Conservation (phyloP, 1,140 invertebrate species). For the Philopotamus ludificatus region DNA sequence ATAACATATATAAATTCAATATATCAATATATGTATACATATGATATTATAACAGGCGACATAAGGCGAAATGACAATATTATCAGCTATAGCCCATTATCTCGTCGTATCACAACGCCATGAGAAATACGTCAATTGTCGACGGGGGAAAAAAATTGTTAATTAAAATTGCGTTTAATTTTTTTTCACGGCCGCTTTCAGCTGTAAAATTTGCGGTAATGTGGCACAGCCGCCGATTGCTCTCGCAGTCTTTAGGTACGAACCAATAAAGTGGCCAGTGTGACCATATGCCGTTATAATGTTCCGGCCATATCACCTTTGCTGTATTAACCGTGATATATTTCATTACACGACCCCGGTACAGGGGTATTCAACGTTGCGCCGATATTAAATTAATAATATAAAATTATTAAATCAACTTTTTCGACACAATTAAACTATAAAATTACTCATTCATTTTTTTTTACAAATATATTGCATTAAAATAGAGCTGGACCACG, state of each 20-base stretch:
- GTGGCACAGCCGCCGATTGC: not conserved
- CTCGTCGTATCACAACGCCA: too few species aligned
- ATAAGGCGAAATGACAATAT: constrained; percentile 6
- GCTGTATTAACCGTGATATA: constrained; percentile 36
- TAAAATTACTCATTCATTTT: not conserved
- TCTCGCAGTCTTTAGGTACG: not conserved
- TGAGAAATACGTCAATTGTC: too few species aligned
- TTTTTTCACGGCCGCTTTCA: too few species aligned
- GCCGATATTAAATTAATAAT: not conserved
- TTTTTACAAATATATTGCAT: not conserved
- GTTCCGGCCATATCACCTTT: constrained; percentile 35
- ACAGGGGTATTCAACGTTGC: constrained; percentile 9
- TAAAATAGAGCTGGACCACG: too few species aligned
- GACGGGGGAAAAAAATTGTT: too few species aligned
- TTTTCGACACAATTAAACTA: too few species aligned
- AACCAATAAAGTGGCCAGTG: constrained; percentile 18
- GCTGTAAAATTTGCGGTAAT: not conserved
- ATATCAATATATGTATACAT: not conserved
- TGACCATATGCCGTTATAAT: constrained; percentile 39
- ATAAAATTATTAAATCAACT: too few species aligned
- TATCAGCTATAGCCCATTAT: too few species aligned
- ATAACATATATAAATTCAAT: not conserved
- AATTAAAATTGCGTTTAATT: too few species aligned
- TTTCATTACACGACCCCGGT: constrained; percentile 28
- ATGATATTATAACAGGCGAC: not conserved